These are phyloP conservation scores for Spondyliosoma cantharus DNA, from an alignment of 2,797 vertebrate species.

Conservation along the genomic window DNA sequence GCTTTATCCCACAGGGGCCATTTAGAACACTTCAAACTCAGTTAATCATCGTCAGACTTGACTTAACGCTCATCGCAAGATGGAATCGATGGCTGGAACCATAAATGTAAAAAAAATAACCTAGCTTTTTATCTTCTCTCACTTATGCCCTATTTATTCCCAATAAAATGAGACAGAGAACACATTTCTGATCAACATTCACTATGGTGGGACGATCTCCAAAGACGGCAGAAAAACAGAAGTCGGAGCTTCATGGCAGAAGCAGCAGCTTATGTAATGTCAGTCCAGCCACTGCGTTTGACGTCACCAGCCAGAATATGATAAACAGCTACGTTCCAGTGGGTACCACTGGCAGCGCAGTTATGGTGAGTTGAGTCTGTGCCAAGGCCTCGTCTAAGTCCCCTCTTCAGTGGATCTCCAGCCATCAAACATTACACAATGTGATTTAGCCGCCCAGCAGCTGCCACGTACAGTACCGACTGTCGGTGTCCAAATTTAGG, in stretches of 20 bases:
- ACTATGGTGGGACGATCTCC: not conserved
- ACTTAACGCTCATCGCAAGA: no score
- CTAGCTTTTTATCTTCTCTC: not conserved
- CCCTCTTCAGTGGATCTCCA: conserved; percentile 11
- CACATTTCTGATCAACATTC: not conserved
- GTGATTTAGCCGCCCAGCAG: conserved; percentile 43
- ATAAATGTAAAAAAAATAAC: not conserved
- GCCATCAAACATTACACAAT: conserved; percentile 56
- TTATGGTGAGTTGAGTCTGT: not conserved
- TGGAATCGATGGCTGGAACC: not conserved
- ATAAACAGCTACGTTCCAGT: conserved; percentile 1
- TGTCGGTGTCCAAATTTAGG: conserved; percentile 31
- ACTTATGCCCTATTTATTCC: not conserved
- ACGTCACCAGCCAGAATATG: conserved; percentile 16
- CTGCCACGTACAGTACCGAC: conserved; percentile 25
- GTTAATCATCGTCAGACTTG: no score
- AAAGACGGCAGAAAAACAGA: not conserved
- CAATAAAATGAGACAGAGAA: not conserved
- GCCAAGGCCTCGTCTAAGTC: conserved; percentile 37
- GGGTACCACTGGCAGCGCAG: not conserved
- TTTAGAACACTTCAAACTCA: no score
- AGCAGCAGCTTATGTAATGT: not conserved
- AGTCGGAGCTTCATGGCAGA: not conserved
- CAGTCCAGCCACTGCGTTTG: not conserved
- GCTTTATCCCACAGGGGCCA: no score